Percentiles rank a stretch among this genome's conserved stretches.
Evolutionary conservation across 2,888 invertebrate genomes (phyloP).

Genomic region (Therioaphis trifolii): DNA sequence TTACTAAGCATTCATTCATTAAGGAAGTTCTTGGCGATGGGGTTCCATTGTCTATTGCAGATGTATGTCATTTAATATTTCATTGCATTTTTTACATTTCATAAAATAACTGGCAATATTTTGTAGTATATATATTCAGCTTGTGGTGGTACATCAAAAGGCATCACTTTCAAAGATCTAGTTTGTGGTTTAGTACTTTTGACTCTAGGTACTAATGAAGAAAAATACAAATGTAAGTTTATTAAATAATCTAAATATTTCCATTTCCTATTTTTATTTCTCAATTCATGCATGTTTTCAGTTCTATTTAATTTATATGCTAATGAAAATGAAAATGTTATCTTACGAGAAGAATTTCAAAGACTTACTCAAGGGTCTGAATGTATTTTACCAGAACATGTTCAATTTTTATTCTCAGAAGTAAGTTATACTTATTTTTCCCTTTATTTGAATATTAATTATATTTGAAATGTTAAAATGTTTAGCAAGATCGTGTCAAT

Average conservation of each 20-base stretch:
- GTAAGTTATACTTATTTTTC: slow-evolving; percentile 67
- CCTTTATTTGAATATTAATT: not conserved
- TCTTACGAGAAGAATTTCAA: slow-evolving; percentile 79
- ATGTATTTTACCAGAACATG: slow-evolving; percentile 69
- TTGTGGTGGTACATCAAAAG: slow-evolving; percentile 85
- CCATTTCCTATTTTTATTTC: not conserved
- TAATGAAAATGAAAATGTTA: slow-evolving; percentile 81
- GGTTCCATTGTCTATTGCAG: slow-evolving; percentile 83
- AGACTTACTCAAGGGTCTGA: slow-evolving; percentile 70
- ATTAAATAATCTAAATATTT: slow-evolving; percentile 1
- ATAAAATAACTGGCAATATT: slow-evolving; percentile 9
- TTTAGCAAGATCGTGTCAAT: slow-evolving; percentile 66
- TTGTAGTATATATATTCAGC: slow-evolving; percentile 79
- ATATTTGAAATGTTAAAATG: slow-evolving; percentile 10
- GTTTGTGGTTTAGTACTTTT: slow-evolving; percentile 87
- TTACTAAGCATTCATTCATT: slow-evolving; percentile 82
- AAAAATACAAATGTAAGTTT: slow-evolving; percentile 80
- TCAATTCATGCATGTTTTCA: slow-evolving; percentile 69
- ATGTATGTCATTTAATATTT: slow-evolving; percentile 70
- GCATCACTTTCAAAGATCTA: slow-evolving; percentile 84
- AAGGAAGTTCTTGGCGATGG: slow-evolving; percentile 89
- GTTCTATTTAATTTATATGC: slow-evolving; percentile 89
- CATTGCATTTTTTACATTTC: not conserved
- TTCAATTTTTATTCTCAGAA: slow-evolving; percentile 70
- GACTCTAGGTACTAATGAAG: slow-evolving; percentile 85